Percentiles rank a stretch among this genome's conserved stretches.
phyloP scores from a whole-genome alignment of 1,140 invertebrate species.

The Sipha flava region DNA sequence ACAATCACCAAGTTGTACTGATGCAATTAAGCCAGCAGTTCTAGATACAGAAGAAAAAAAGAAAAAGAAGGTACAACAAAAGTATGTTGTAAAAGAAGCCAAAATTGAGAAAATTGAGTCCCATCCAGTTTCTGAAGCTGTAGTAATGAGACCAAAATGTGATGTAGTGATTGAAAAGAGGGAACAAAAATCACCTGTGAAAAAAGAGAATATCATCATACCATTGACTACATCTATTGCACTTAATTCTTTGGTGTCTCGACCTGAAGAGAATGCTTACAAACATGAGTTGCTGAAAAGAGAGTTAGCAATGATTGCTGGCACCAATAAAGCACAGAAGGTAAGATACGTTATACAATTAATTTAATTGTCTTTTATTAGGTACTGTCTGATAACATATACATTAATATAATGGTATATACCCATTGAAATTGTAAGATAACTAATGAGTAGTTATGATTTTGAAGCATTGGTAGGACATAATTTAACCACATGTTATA shows the following conservation, averaged over 20 bases:
- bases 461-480: too few species aligned
- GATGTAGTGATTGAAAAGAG: slow-evolving; percentile 15
- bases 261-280: slow-evolving; percentile 28
- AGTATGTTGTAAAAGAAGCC: background rate
- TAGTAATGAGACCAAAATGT: slow-evolving; percentile 6
- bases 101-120: background rate
- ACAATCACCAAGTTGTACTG: background rate
- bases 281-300: slow-evolving; percentile 23
- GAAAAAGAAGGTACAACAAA: slow-evolving; percentile 21
- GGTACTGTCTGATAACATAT: too few species aligned
- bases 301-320: slow-evolving; percentile 27
- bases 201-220: slow-evolving; percentile 24
- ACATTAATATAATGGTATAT: too few species aligned
- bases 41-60: background rate
- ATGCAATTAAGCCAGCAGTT: background rate
- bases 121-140: background rate
- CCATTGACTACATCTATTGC: slow-evolving; percentile 23
- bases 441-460: too few species aligned
- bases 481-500: too few species aligned
- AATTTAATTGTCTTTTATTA: too few species aligned
- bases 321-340: slow-evolving; percentile 23
- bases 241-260: slow-evolving; percentile 17
- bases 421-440: too few species aligned
- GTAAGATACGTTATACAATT: background rate
- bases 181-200: slow-evolving; percentile 15